Percentiles rank a stretch among this genome's conserved stretches.
Evolutionary conservation across 2,113 vertebrate species (phyloP).

Genomic region (Eleginops maclovinus): DNA sequence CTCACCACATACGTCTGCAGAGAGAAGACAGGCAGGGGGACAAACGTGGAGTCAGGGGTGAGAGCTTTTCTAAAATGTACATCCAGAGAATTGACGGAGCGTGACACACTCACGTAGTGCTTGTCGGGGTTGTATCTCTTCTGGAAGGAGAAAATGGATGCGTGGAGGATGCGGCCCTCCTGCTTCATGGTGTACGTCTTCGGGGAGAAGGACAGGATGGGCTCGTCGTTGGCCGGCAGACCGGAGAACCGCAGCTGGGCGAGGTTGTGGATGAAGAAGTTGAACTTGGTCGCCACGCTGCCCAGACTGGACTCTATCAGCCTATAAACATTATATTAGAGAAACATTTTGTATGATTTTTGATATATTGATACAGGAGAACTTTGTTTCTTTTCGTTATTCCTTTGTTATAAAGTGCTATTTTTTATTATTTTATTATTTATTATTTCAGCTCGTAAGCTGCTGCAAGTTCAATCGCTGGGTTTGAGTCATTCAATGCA

Average conservation of each 20-base stretch:
- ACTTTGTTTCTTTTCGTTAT: no score
- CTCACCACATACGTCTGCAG: slow-evolving; percentile 93
- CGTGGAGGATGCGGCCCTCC: slow-evolving; percentile 92
- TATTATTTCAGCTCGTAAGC: no score
- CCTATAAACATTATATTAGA: slow-evolving; percentile 72
- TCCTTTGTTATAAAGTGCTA: no score
- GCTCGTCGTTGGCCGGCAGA: slow-evolving; percentile 93
- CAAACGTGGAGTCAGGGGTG: not conserved
- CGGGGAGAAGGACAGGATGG: slow-evolving; percentile 95
- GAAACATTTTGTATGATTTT: no score
- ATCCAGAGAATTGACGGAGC: not conserved
- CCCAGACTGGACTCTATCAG: slow-evolving; percentile 97
- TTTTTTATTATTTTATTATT: no score
- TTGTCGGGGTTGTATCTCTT: slow-evolving; percentile 99
- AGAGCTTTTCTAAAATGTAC: not conserved
- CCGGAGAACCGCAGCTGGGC: slow-evolving; percentile 97
- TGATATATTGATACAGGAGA: no score
- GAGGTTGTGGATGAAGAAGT: slow-evolving; percentile 99
- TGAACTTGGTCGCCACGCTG: slow-evolving; percentile 98
- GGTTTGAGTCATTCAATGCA: no score
- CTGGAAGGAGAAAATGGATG: slow-evolving; percentile 96
- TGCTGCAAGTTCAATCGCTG: no score
- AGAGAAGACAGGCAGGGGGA: slow-evolving; percentile 11
- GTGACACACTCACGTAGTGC: slow-evolving; percentile 90
- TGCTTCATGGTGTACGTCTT: slow-evolving; percentile 95